phyloP scores from a whole-genome alignment of 2,797 vertebrate genomes.

The Carcharodon carcharias region DNA sequence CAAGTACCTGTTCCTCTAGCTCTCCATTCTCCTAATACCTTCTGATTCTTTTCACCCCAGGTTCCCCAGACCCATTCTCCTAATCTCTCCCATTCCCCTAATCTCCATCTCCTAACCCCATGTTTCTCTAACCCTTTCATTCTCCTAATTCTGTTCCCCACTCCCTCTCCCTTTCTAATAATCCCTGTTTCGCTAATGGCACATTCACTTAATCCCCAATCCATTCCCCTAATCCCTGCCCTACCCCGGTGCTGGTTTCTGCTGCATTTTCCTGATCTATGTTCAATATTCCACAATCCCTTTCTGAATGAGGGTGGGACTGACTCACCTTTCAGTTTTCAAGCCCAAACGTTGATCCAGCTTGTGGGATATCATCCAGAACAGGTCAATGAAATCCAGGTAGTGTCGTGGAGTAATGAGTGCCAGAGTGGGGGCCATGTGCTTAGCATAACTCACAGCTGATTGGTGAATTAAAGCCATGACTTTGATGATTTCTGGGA shows the following conservation, averaged over 20 bases:
- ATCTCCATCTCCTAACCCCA: no score
- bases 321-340: constrained; percentile 54
- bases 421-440: constrained; percentile 51
- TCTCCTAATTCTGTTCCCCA: background rate
- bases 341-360: constrained; percentile 46
- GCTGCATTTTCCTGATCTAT: constrained; percentile 3
- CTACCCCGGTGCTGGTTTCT: constrained; percentile 38
- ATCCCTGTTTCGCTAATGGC: no score
- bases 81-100: background rate
- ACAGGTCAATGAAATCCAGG: constrained; percentile 60
- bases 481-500: constrained; percentile 49
- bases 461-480: constrained; percentile 70
- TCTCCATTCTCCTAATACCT: background rate
- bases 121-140: no score
- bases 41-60: no score
- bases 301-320: background rate
- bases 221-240: constrained; percentile 38
- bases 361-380: constrained; percentile 47
- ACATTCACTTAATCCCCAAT: no score
- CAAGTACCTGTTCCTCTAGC: background rate
- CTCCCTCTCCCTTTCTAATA: background rate
- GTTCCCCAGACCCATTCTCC: constrained; percentile 35
- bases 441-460: constrained; percentile 55
- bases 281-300: background rate
- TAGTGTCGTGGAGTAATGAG: constrained; percentile 63